Evolutionary conservation across 2,113 vertebrate genomes (phyloP), one percentile per base, ranked within the genome.

Genomic region (Hippocampus barbouri): DNA sequence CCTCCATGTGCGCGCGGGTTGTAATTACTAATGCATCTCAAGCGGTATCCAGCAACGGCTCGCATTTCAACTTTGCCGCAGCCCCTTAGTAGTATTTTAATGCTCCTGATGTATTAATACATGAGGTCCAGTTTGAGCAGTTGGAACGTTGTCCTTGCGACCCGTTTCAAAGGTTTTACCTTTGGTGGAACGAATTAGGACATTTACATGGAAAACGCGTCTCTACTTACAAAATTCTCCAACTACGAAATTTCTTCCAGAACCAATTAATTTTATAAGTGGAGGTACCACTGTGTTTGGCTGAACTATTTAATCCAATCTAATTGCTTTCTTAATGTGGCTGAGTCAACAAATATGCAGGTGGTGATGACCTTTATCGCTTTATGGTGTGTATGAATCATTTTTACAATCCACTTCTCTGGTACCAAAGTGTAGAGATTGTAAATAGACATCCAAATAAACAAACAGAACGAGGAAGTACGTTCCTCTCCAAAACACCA

Each of bases 391-490:
- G 15, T n/a, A n/a, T n/a, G 18, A 53, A 53, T 53, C 49, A 21
- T 53, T 53, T 53, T 53, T 21, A 53, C 8, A 9, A 60, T 2
- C 23, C 11, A 12, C 56, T n/a, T 23, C 11, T 57, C n/a, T 25
- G 25, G 11, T 27, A 59, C 14, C 25, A 8, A 20, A 8, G 27
- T 8, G 12, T 15, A 30, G 34, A 2, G 27, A 61, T 61, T 18
- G 16, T 61, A 20, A 34, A 18, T 27, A 15, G 12, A 14, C 59
- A 18, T 27, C 57, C 11, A 30, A 60, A 30, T 3, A 2, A 5
- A 60, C 57, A 20, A 20, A 61, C 14, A 60, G 38, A 45, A 61
- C 0, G 25, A 78, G 63, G 73, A 79, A 56, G 45, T 49, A 66
- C 66, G 30, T 73, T 73, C 27, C 40, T 5, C 14, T 25, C 40